Percentiles rank a stretch among this genome's conserved stretches.
phyloP scores from a whole-genome alignment of 1,140 invertebrate species.

The Spodoptera frugiperda region DNA sequence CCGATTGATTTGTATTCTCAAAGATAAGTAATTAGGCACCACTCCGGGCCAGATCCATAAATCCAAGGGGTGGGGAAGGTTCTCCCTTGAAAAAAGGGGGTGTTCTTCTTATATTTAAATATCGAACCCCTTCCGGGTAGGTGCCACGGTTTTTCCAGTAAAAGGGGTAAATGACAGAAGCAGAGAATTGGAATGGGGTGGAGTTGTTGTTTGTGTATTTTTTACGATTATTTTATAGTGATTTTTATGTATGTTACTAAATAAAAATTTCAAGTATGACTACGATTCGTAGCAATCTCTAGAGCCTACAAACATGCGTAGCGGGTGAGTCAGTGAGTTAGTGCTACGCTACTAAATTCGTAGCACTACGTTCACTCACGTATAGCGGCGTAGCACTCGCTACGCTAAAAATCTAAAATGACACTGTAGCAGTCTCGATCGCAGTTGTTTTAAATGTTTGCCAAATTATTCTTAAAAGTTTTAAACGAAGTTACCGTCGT shows the following conservation, averaged over 20 bases:
- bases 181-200: conserved; percentile 64
- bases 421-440: too few relatives aligned
- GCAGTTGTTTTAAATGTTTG: too few relatives aligned
- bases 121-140: conserved; percentile 85
- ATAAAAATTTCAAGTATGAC: background rate
- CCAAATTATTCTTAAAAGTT: too few relatives aligned
- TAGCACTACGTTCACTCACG: too few relatives aligned
- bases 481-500: too few relatives aligned
- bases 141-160: conserved; percentile 85
- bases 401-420: too few relatives aligned
- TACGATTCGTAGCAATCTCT: too few relatives aligned
- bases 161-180: conserved; percentile 85
- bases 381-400: too few relatives aligned
- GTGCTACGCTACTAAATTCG: too few relatives aligned
- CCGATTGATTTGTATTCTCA: conserved; percentile 84
- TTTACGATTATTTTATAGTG: conserved; percentile 8
- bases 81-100: conserved; percentile 82
- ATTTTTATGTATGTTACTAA: background rate
- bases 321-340: too few relatives aligned
- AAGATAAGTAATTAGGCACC: conserved; percentile 85
- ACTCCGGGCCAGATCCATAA: conserved; percentile 83
- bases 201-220: conserved; percentile 56
- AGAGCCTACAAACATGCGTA: too few relatives aligned
- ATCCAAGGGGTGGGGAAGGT: conserved; percentile 72
- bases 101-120: conserved; percentile 86